phyloP scores from a whole-genome alignment of 2,113 vertebrate genomes.

The Dolichallabes microphthalmus region DNA sequence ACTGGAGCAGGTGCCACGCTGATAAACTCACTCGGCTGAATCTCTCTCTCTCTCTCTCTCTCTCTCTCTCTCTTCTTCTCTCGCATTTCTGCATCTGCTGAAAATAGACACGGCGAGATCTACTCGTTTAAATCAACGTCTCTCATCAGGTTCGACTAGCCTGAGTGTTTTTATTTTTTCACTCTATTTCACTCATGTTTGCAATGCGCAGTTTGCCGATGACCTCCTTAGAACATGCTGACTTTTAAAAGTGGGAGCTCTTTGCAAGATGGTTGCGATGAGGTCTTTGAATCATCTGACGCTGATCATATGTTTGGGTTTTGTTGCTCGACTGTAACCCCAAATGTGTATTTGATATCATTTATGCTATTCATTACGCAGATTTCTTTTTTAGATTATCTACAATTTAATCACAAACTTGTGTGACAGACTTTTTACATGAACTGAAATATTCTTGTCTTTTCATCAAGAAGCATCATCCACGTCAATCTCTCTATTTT shows the following conservation, averaged over 20 bases:
- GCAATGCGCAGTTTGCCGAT: slow-evolving; percentile 50
- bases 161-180: slow-evolving; percentile 37
- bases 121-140: slow-evolving; percentile 81
- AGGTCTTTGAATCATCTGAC: neutral
- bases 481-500: neutral
- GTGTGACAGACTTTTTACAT: neutral
- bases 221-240: slow-evolving; percentile 53
- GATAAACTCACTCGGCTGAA: slow-evolving; percentile 85
- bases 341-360: neutral
- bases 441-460: neutral
- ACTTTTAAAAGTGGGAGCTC: slow-evolving; percentile 46
- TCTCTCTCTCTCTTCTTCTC: slow-evolving; percentile 64
- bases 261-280: neutral
- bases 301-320: neutral
- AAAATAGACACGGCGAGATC: slow-evolving; percentile 72
- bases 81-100: slow-evolving; percentile 70
- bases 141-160: slow-evolving; percentile 71
- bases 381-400: neutral
- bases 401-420: no score
- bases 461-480: neutral
- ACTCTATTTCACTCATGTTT: slow-evolving; percentile 50
- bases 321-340: neutral
- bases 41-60: slow-evolving; percentile 59
- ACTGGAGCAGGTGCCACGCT: slow-evolving; percentile 98
- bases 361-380: neutral